These are phyloP conservation scores for Nycticryphes semicollaris DNA, from an alignment of 2,113 vertebrate genomes.

Conservation along the genomic window DNA sequence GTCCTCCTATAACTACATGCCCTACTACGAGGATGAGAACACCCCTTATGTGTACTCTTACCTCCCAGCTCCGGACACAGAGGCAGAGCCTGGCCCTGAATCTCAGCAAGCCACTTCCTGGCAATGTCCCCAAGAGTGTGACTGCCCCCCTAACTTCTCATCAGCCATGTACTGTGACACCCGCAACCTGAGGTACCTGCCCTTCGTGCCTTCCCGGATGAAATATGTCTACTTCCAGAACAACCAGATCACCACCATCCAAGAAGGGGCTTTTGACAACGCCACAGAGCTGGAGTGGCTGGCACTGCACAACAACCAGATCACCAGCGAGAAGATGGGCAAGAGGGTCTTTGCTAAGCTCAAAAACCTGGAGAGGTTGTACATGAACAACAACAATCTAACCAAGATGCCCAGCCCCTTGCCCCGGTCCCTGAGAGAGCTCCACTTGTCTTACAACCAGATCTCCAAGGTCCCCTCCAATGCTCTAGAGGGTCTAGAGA, in stretches of 20 bases:
- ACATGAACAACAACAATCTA: slow-evolving; percentile 93
- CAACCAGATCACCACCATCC: slow-evolving; percentile 86
- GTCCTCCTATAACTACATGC: slow-evolving; percentile 74
- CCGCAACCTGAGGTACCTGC: slow-evolving; percentile 85
- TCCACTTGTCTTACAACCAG: slow-evolving; percentile 88
- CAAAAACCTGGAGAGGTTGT: slow-evolving; percentile 83
- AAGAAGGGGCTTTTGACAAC: slow-evolving; percentile 87
- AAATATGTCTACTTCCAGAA: slow-evolving; percentile 96
- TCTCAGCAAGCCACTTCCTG: slow-evolving; percentile 57
- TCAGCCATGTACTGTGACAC: slow-evolving; percentile 94
- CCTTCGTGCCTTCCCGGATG: slow-evolving; percentile 87
- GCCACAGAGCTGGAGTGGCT: slow-evolving; percentile 92
- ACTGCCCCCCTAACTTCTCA: slow-evolving; percentile 90
- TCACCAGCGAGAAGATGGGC: slow-evolving; percentile 83
- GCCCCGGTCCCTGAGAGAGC: slow-evolving; percentile 85
- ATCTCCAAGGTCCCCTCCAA: slow-evolving; percentile 82
- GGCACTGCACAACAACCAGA: slow-evolving; percentile 90
- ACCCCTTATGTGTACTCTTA: slow-evolving; percentile 63
- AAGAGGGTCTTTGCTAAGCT: slow-evolving; percentile 85
- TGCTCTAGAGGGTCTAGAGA: slow-evolving; percentile 88
- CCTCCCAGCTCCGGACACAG: background rate
- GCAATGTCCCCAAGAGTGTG: slow-evolving; percentile 88
- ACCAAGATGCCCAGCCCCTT: slow-evolving; percentile 85
- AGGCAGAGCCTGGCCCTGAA: slow-evolving; percentile 4
- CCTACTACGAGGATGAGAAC: slow-evolving; percentile 76